Base-by-base conservation (phyloP, 2,113 vertebrate species). In the Tachycineta bicolor region DNA sequence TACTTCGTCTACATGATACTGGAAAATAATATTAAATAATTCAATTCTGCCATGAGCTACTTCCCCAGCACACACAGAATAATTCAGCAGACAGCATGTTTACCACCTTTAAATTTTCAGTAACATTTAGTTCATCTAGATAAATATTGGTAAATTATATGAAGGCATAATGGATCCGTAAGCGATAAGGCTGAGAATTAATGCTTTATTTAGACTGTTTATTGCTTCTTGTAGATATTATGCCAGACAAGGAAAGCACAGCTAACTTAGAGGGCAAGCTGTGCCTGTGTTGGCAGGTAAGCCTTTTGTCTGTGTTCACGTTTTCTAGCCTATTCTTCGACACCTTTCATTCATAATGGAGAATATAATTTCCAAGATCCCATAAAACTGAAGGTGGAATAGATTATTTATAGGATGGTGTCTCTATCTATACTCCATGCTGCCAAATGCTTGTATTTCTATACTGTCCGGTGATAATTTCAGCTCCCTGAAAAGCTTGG, bases 21-120 rank as follows among this genome's bases (percentile, higher is more conserved):
- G 77, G 80, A 97, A 97, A 97, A 97, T 96, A 97, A 91, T 96
- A 95, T 96, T 98, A 97, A 98, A 98, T 97, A 97, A 97, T 98
- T 98, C 95, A 97, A 69, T 96, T 97, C 95, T 87, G 87, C 96
- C 89, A 92, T 34, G 82, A 98, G 97, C 96, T 53, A 90, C 94
- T 94, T 96, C 90, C 70, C 81, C 84, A 83, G 80, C 53, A 73
- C 14, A 4, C 64, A 44, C 20, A n/a, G 82, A 96, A 95, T 93
- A 94, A 98, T 97, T 96, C 95, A 97, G 88, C 41, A 98, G 94
- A 96, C 68, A 94, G 55, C 82, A 53, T 92, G 95, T 91, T 97
- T 85, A 83, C 93, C 78, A 65, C 44, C 39, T 95, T 93, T 63
- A 75, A 92, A 97, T 96, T 97, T 97, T 94, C 93, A 94, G 86